These are phyloP conservation scores for Siniperca knerii DNA, from an alignment of 2,113 vertebrate species.

Conservation along the genomic window DNA sequence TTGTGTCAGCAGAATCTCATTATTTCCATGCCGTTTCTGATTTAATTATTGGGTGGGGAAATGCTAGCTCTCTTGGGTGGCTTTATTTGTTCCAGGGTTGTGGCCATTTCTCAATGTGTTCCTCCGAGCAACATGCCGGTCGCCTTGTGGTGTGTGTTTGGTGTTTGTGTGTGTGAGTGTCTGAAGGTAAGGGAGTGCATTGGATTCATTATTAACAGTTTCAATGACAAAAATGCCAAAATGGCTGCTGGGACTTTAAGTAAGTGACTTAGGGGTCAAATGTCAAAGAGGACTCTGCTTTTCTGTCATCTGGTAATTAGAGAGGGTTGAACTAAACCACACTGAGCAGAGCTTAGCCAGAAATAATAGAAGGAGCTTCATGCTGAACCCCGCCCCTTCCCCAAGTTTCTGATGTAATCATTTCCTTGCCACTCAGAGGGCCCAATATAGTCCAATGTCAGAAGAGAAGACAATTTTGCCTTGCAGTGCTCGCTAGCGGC, in stretches of 20 bases:
- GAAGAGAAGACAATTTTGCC: constrained; percentile 4
- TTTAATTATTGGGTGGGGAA: constrained; percentile 56
- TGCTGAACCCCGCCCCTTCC: neutral
- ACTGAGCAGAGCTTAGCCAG: neutral
- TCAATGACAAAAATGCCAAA: constrained; percentile 31
- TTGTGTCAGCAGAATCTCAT: constrained; percentile 64
- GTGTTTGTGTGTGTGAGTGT: constrained; percentile 14
- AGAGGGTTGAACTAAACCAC: constrained; percentile 15
- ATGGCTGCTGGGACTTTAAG: constrained; percentile 37
- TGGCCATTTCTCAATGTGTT: constrained; percentile 45
- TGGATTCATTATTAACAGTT: constrained; percentile 37
- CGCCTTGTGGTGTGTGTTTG: constrained; percentile 13
- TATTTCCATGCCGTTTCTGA: constrained; percentile 59
- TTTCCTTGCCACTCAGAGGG: constrained; percentile 18
- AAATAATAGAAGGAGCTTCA: constrained; percentile 32
- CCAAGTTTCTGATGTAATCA: constrained; percentile 26
- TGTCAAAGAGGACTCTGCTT: constrained; percentile 33
- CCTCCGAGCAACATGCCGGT: constrained; percentile 18
- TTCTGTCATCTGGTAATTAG: constrained; percentile 50
- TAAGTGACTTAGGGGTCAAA: constrained; percentile 31
- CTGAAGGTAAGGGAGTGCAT: neutral
- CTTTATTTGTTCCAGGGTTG: constrained; percentile 66
- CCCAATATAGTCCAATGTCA: neutral
- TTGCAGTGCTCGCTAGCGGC: neutral
- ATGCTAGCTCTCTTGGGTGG: constrained; percentile 40